These are phyloP conservation scores for Verasper variegatus DNA, from an alignment of 2,113 vertebrate species.

Conservation along the genomic window DNA sequence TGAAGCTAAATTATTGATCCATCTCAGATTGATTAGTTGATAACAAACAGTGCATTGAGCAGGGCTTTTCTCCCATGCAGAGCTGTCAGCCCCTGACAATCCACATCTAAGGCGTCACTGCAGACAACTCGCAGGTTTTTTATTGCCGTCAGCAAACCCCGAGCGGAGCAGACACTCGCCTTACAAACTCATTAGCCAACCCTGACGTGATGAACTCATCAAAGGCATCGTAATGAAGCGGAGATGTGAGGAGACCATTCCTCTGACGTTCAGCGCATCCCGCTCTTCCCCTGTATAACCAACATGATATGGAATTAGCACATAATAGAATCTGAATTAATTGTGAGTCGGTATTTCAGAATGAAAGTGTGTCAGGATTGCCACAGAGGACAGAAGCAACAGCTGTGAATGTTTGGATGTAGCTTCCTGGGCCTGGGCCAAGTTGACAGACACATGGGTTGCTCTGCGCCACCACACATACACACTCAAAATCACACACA, in stretches of 20 bases:
- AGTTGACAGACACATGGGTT: slow-evolving; percentile 68
- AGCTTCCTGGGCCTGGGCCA: slow-evolving; percentile 67
- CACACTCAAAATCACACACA: slow-evolving; percentile 1
- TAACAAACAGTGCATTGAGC: slow-evolving; percentile 52
- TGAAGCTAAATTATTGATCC: slow-evolving; percentile 69
- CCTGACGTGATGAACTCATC: slow-evolving; percentile 75
- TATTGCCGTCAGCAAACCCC: slow-evolving; percentile 67
- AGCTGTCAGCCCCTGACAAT: slow-evolving; percentile 66
- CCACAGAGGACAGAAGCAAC: slow-evolving; percentile 67
- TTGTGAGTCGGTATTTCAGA: slow-evolving; percentile 52
- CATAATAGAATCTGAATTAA: slow-evolving; percentile 61
- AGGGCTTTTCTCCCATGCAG: slow-evolving; percentile 26
- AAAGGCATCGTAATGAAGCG: slow-evolving; percentile 64
- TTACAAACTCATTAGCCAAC: slow-evolving; percentile 74
- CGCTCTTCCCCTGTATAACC: slow-evolving; percentile 34
- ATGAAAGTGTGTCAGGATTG: slow-evolving; percentile 56
- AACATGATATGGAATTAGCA: slow-evolving; percentile 37
- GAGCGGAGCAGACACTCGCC: slow-evolving; percentile 67
- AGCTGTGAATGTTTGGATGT: slow-evolving; percentile 75
- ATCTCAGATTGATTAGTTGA: slow-evolving; percentile 60
- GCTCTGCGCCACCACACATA: not conserved
- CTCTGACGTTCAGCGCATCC: slow-evolving; percentile 17
- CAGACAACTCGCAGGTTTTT: slow-evolving; percentile 55
- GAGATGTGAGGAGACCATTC: slow-evolving; percentile 22
- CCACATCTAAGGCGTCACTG: slow-evolving; percentile 63